Evolutionary conservation across 2,797 vertebrate species (phyloP), one percentile per base, ranked within the genome.

Genomic region (Hydrophis major): DNA sequence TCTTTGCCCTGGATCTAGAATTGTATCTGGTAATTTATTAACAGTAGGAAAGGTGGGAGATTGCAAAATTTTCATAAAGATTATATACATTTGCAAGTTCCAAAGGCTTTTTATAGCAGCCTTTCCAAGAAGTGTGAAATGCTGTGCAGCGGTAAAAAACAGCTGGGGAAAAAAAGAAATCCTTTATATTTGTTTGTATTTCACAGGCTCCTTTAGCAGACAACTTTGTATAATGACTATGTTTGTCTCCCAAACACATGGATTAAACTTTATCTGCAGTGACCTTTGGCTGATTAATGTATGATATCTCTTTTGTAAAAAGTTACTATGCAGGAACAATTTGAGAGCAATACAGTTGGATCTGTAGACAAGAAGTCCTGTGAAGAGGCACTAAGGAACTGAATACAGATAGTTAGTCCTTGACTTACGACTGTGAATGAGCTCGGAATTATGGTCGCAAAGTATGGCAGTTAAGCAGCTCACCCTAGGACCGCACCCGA

Each of bases 11-110:
- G 28, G 69, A 53, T 87, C n/a, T n/a, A 22, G 1, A 50, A 92
- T 60, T 83, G 69, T 37, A 47, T 14, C 55, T 27, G 92, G 88
- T 92, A 7, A 90, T 92, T 90, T 87, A 93, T 93, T 90, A 90
- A 92, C 61, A 55, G 20, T 18, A 27, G 6, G 83, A 86, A 89
- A 16, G 47, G 32, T 63, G 42, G 6, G 50, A 66, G 4, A 27
- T 69, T 55, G 92, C 14, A 28, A 61, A 89, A 69, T 42, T 3
- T 11, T 83, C 2, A 37, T 37, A 37, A 47, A 47, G n/a, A 50
- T 60, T n/a, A 50, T 10, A 87, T 32, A 55, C 18, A 87, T 87
- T 56, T 87, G 22, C 42, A n/a, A 16, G 47, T 89, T 28, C 28
- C 47, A 53, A 89, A 89, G 28, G 27, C 60, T 89, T 50, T 63